These are phyloP conservation scores for Nasonovia ribisnigri DNA, from an alignment of 2,888 invertebrate genomes.

Conservation along the genomic window DNA sequence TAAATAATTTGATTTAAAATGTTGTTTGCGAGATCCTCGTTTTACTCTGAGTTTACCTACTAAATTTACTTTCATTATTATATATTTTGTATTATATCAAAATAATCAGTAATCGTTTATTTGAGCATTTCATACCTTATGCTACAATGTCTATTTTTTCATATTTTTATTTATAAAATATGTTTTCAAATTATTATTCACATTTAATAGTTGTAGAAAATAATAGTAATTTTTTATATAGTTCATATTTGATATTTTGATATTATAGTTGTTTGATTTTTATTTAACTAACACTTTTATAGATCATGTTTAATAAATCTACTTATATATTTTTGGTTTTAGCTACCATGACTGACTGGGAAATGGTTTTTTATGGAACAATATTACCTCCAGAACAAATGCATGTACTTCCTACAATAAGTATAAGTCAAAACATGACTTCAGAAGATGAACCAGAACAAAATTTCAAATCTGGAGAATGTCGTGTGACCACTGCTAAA, in stretches of 20 bases:
- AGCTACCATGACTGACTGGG: slow-evolving; percentile 80
- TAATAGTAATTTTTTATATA: not conserved
- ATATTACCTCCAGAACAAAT: slow-evolving; percentile 71
- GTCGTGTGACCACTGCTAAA: slow-evolving; percentile 66
- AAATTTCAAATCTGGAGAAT: slow-evolving; percentile 64
- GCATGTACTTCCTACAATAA: slow-evolving; percentile 37
- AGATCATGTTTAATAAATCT: not conserved
- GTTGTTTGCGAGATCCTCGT: no score
- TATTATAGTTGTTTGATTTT: slow-evolving; percentile 5
- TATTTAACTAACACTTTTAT: not conserved
- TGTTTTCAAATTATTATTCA: slow-evolving; percentile 4
- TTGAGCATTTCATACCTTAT: not conserved
- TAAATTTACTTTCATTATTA: no score
- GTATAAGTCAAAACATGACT: slow-evolving; percentile 25
- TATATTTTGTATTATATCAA: no score
- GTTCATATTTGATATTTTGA: not conserved
- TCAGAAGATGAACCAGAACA: slow-evolving; percentile 44
- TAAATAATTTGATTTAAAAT: no score
- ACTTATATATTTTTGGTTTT: slow-evolving; percentile 63
- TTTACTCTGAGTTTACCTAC: no score
- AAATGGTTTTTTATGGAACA: slow-evolving; percentile 86
- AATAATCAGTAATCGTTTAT: no score
- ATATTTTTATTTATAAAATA: not conserved
- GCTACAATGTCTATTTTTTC: not conserved
- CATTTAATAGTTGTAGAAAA: not conserved